Evolutionary conservation across 2,797 vertebrate species (phyloP).

Genomic region (Cossypha niveicapilla): DNA sequence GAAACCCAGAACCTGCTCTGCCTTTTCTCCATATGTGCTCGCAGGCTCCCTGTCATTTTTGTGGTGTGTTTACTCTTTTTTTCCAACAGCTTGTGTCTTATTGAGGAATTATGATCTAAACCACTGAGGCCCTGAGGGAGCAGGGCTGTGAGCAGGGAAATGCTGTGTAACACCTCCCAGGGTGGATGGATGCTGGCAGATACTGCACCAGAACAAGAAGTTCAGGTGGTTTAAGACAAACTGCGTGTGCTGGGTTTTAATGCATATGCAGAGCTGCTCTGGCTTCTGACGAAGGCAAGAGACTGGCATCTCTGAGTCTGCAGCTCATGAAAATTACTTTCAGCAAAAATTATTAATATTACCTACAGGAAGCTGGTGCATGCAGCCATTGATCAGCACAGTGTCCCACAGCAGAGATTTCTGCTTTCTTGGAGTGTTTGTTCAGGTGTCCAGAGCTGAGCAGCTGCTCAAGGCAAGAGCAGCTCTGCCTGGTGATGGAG

Average conservation of each 20-base stretch:
- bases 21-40: not conserved
- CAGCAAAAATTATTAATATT: not conserved
- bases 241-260: not conserved
- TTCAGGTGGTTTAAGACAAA: not conserved
- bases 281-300: not conserved
- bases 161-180: not conserved
- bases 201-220: not conserved
- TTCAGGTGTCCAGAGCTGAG: not conserved
- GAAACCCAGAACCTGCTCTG: not conserved
- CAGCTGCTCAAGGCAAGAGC: not conserved
- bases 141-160: not conserved
- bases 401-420: not conserved
- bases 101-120: not conserved
- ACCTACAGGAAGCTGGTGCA: not conserved
- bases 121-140: not conserved
- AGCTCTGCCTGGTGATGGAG: not conserved
- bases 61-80: not conserved
- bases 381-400: rapidly evolving
- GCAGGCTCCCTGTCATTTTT: not conserved
- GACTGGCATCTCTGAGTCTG: not conserved
- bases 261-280: not conserved
- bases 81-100: not conserved
- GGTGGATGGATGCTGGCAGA: not conserved
- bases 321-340: not conserved
- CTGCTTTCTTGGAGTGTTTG: not conserved